Evolutionary conservation across 2,888 invertebrate genomes (phyloP), one percentile per base, ranked within the genome.

Genomic region (Rhingia campestris): DNA sequence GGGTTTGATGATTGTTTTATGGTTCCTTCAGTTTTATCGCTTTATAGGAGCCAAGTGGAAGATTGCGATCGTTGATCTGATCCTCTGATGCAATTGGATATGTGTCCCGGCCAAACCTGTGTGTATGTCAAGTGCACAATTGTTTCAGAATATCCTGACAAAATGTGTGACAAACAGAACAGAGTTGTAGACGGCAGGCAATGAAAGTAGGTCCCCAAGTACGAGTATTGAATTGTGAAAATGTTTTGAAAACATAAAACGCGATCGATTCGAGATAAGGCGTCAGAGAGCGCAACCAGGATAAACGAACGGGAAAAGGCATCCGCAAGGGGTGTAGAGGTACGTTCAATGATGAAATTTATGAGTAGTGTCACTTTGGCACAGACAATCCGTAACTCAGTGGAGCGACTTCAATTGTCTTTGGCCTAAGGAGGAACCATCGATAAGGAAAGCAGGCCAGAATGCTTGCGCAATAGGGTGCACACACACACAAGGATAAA

Each of bases 331-430:
- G 58, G 6, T 5, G 49, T 30, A 22, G 22, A 58, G 47, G 64
- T 53, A 74, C 51, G 9, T 33, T 64, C 54, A 67, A 67, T 56
- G 56, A 58, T 14, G 58, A 51, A 77, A 81, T 81, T 81, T 81
- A 81, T 81, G 81, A 81, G 81, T 81, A 47, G 81, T 81, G 81
- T 77, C 81, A 81, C 76, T 81, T 81, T 61, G 61, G 59, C 59
- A 72, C 76, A 77, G 72, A 72, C 81, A 77, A 72, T 33, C 45
- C 41, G 81, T 81, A 49, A 77, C 30, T 81, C 81, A 64, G 63
- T 9, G 39, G 35, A 81, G 70, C 75, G 54, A 67, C 45, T 73
- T 66, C 66, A 61, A 67, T 73, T 80, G 63, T 75, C 41, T 67
- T 59, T 47, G 22, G 22, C 22, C 10, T 30, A 33, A n/a, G n/a